Evolutionary conservation across 2,113 vertebrate genomes (phyloP).

Genomic region (Oncorhynchus kisutch): DNA sequence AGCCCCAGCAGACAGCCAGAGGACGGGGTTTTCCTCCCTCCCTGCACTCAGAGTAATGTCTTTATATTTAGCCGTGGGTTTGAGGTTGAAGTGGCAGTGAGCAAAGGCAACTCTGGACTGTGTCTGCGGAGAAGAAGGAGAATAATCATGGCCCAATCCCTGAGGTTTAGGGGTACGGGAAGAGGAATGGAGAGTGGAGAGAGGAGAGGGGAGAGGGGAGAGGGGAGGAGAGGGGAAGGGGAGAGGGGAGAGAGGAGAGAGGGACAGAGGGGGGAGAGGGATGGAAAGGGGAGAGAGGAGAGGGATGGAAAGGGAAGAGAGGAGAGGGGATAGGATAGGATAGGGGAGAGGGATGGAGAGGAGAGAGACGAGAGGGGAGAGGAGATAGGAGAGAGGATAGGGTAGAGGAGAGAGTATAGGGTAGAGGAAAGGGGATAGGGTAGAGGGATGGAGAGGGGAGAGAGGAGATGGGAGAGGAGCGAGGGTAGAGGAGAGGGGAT

Average conservation of each 20-base stretch:
- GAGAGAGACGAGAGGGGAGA: too few relatives aligned
- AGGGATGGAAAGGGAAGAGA: too few relatives aligned
- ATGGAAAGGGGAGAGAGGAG: too few relatives aligned
- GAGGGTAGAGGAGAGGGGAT: too few relatives aligned
- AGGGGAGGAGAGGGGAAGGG: background rate
- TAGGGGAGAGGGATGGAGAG: too few relatives aligned
- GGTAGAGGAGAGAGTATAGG: too few relatives aligned
- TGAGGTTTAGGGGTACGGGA: slow-evolving; percentile 46
- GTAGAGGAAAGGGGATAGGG: too few relatives aligned
- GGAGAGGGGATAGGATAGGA: too few relatives aligned
- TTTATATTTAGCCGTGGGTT: slow-evolving; percentile 33
- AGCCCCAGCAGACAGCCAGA: background rate
- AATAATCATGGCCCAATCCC: slow-evolving; percentile 32
- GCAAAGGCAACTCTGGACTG: slow-evolving; percentile 48
- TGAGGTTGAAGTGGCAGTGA: slow-evolving; percentile 12
- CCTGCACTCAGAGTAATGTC: slow-evolving; percentile 8
- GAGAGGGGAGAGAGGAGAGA: too few relatives aligned
- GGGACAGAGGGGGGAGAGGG: too few relatives aligned
- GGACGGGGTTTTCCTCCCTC: slow-evolving; percentile 37
- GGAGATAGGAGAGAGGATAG: too few relatives aligned
- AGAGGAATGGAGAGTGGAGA: slow-evolving; percentile 10
- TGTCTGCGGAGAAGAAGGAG: slow-evolving; percentile 21
- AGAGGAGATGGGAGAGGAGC: too few relatives aligned
- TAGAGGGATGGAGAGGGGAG: background rate
- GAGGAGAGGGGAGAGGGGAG: slow-evolving; percentile 2